These are phyloP conservation scores for Antheraea pernyi DNA, from an alignment of 1,140 invertebrate genomes.

Conservation along the genomic window DNA sequence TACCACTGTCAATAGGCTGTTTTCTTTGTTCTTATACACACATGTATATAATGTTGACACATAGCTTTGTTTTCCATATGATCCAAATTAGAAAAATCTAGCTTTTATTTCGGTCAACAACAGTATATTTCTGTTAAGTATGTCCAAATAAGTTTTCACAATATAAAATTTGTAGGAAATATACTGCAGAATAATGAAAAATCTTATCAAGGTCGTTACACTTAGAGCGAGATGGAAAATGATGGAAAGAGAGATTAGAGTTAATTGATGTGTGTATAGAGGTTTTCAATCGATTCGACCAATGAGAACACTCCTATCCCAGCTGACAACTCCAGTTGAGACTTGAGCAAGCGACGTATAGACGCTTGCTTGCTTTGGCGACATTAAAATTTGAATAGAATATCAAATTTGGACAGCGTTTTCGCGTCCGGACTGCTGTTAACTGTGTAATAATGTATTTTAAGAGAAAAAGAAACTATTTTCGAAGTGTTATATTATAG, in stretches of 20 bases:
- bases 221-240: conserved; percentile 41
- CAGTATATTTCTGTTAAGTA: background rate
- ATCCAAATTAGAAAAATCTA: conserved; percentile 40
- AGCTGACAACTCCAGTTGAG: conserved; percentile 73
- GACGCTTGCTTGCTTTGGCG: conserved; percentile 45
- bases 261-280: conserved; percentile 46
- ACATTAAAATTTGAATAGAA: conserved; percentile 40
- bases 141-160: background rate
- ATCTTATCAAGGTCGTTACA: conserved; percentile 42
- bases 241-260: conserved; percentile 38
- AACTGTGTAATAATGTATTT: conserved; percentile 76
- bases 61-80: conserved; percentile 68
- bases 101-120: background rate
- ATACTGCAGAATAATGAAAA: conserved; percentile 21
- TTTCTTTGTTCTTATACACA: conserved; percentile 34
- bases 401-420: conserved; percentile 57
- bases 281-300: conserved; percentile 71
- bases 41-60: conserved; percentile 54
- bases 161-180: conserved; percentile 10
- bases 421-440: conserved; percentile 56
- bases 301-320: conserved; percentile 55
- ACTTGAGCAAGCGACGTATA: conserved; percentile 37
- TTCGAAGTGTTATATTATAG: conserved; percentile 76
- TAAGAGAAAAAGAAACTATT: conserved; percentile 74
- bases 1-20: conserved; percentile 55